Evolutionary conservation across 2,888 invertebrate genomes (phyloP).

Genomic region (Platycnemis pennipes): DNA sequence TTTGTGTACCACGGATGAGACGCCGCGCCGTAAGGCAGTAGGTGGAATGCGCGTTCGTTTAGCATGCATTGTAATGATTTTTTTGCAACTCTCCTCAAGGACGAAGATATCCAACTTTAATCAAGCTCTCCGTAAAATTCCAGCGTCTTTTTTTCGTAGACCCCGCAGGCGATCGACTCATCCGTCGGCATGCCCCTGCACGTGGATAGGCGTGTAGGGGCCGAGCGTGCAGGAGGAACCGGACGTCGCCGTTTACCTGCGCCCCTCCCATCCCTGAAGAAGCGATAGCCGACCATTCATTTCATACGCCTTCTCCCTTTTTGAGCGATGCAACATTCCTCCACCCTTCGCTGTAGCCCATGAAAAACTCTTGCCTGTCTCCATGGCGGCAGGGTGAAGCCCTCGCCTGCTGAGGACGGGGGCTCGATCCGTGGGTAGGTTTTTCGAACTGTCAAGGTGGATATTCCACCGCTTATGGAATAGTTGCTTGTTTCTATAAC

Average conservation of each 20-base stretch:
- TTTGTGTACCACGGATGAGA: background rate
- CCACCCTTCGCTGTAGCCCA: background rate
- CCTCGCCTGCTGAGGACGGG: too few relatives aligned
- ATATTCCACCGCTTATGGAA: too few relatives aligned
- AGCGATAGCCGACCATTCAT: background rate
- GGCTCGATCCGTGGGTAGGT: too few relatives aligned
- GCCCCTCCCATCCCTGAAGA: background rate
- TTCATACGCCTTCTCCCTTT: background rate
- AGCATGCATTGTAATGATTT: background rate
- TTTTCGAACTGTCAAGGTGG: too few relatives aligned
- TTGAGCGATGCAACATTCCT: background rate
- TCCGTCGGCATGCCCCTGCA: background rate
- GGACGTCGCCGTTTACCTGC: background rate
- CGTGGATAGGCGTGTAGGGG: background rate
- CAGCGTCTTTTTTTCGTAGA: background rate
- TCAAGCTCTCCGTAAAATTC: background rate
- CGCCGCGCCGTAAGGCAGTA: background rate
- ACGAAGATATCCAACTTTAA: background rate
- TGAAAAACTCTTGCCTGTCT: too few relatives aligned
- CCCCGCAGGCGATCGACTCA: background rate
- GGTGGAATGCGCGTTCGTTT: background rate
- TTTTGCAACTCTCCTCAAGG: slow-evolving; percentile 23
- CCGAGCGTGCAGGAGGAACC: background rate
- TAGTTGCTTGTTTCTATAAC: too few relatives aligned
- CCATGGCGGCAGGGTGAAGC: too few relatives aligned